phyloP scores from a whole-genome alignment of 2,888 invertebrate species.

The Tipula confusa region DNA sequence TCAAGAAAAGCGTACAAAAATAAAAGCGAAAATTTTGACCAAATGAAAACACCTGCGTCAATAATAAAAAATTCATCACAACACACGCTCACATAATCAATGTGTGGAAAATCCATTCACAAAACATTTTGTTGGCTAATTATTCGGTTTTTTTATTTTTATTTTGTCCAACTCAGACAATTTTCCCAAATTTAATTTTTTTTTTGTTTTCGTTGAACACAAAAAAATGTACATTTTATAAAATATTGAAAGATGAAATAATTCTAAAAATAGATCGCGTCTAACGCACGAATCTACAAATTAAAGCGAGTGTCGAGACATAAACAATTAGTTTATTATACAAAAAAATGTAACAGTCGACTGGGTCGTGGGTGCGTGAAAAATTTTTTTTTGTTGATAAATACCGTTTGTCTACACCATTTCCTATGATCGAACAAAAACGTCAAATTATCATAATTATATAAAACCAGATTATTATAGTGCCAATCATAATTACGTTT shows the following conservation, averaged over 20 bases:
- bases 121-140: constrained; percentile 25
- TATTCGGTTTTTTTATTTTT: neutral
- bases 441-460: too few relatives aligned
- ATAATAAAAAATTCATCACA: neutral
- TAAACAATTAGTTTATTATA: neutral
- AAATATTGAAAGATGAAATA: neutral
- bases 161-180: neutral
- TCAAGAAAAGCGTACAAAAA: neutral
- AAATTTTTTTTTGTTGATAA: neutral
- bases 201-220: too few relatives aligned
- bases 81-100: too few relatives aligned
- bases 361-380: neutral
- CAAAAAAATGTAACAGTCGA: neutral
- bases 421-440: neutral
- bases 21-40: neutral
- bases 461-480: too few relatives aligned
- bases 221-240: neutral
- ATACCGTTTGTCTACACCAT: neutral
- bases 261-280: constrained; percentile 25
- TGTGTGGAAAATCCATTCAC: constrained; percentile 9
- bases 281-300: neutral
- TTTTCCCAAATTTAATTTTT: neutral
- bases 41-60: neutral
- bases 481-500: neutral
- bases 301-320: neutral